Evolutionary conservation across 2,113 vertebrate species (phyloP).

Genomic region (Platichthys stellatus): DNA sequence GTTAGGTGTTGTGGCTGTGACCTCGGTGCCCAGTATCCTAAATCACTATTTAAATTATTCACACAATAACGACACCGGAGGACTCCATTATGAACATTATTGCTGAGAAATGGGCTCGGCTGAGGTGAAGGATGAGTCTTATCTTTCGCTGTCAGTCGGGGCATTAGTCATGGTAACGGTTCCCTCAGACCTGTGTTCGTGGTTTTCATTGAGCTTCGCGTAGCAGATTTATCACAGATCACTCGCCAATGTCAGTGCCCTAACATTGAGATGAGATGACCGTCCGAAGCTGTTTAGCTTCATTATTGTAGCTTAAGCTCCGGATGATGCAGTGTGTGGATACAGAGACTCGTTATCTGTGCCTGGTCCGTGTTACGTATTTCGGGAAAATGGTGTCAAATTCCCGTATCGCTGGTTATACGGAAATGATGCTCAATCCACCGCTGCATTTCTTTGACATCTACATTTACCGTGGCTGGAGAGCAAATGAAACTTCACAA

Average conservation of each 20-base stretch:
- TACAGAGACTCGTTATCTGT: neutral
- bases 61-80: conserved; percentile 94
- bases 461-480: conserved; percentile 42
- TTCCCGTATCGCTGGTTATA: neutral
- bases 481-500: conserved; percentile 62
- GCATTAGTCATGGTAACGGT: conserved; percentile 96
- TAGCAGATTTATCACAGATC: conserved; percentile 97
- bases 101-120: conserved; percentile 96
- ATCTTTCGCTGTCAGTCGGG: conserved; percentile 97
- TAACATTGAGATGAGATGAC: conserved; percentile 69
- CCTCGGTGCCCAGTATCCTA: conserved; percentile 76
- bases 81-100: conserved; percentile 98
- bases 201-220: conserved; percentile 95
- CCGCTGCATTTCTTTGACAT: conserved; percentile 32
- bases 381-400: neutral
- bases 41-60: conserved; percentile 85
- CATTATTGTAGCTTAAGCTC: conserved; percentile 52
- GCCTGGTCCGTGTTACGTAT: conserved; percentile 3
- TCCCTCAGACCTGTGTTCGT: conserved; percentile 93
- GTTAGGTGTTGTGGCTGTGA: conserved; percentile 67
- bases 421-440: neutral
- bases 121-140: conserved; percentile 97
- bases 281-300: conserved; percentile 60
- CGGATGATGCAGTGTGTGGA: conserved; percentile 22
- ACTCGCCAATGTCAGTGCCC: conserved; percentile 67